Percentiles rank a stretch among this genome's conserved stretches.
These are phyloP conservation scores for Rugalucina vietnamica DNA, from an alignment of 2,888 invertebrate species.

Conservation along the genomic window DNA sequence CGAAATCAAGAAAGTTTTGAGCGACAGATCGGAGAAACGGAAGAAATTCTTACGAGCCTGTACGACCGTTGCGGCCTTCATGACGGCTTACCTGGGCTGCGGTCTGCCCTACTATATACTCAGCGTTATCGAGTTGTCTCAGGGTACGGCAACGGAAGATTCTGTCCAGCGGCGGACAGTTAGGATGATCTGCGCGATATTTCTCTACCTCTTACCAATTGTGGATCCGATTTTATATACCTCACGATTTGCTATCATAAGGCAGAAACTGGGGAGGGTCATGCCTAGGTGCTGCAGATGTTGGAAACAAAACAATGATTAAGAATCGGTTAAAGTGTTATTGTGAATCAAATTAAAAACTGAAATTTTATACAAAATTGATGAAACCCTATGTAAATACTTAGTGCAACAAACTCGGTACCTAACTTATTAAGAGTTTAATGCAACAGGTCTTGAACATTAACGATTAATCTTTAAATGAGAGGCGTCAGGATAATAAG, in stretches of 20 bases:
- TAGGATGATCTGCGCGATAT: constrained; percentile 20
- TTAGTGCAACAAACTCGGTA: too few relatives aligned
- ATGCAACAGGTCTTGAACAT: too few relatives aligned
- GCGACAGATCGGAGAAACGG: neutral
- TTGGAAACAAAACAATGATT: too few relatives aligned
- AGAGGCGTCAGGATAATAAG: too few relatives aligned
- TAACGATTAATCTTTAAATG: too few relatives aligned
- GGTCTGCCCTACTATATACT: constrained; percentile 41
- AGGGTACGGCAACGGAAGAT: constrained; percentile 23
- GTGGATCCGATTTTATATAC: constrained; percentile 50
- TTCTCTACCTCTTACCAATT: constrained; percentile 35
- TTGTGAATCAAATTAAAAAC: too few relatives aligned
- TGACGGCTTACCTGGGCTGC: constrained; percentile 41
- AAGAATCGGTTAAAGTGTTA: too few relatives aligned
- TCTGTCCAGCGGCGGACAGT: constrained; percentile 19
- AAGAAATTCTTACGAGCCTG: constrained; percentile 34
- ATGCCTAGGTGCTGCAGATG: neutral
- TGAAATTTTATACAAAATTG: too few relatives aligned
- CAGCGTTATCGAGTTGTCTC: neutral
- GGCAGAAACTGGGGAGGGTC: neutral
- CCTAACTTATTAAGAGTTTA: too few relatives aligned
- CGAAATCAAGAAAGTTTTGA: neutral
- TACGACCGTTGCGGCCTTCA: constrained; percentile 41
- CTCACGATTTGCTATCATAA: constrained; percentile 34
- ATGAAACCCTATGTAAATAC: too few relatives aligned